Base-by-base conservation (phyloP, 2,797 vertebrate species). In the Premnoplex brunnescens region DNA sequence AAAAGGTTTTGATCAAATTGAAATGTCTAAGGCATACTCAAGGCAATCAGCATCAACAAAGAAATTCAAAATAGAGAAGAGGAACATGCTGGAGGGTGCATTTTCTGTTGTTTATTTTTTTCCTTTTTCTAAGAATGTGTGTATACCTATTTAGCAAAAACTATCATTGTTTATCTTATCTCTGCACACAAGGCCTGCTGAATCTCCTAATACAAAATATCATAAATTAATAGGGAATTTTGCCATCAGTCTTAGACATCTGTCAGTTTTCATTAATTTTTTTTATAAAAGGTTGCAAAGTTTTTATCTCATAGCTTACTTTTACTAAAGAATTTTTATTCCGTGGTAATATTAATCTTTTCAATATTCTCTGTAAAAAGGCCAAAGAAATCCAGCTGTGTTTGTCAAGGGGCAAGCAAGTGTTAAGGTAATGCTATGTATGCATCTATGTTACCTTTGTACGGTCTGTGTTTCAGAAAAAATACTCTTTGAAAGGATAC, bases 1-100 rank as follows among this genome's bases (percentile, higher is more conserved):
- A 76, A 79, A 95, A 93, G 37, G 37, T 90, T 91, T 91, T 64
- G 72, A 95, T 90, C 48, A 89, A 94, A 91, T 96, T 89, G 92
- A 96, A 94, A 95, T 67, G 21, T 93, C 56, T 73, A 81, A 58
- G 44, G 73, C 22, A 71, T 76, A 77, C 74, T 94, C 86, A 95
- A 79, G 34, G 54, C 37, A 69, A 78, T 85, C 56, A 86, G 10
- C 64, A 87, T 95, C 43, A 95, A 87, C 26, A 46, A 20, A 63
- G 73, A 91, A 85, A 7, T 75, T 86, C 54, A 87, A 90, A 69
- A 80, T 85, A 27, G 28, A 75, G 55, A 85, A 72, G 13, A 78
- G 8, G 19, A 87, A 85, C 27, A 51, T 60, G 48, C 52, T 92
- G 37, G 37, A 84, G 37, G n/a, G 24, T 68, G 21, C 18, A 73